phyloP scores from a whole-genome alignment of 2,797 vertebrate species.

The Serranus cabrilla region DNA sequence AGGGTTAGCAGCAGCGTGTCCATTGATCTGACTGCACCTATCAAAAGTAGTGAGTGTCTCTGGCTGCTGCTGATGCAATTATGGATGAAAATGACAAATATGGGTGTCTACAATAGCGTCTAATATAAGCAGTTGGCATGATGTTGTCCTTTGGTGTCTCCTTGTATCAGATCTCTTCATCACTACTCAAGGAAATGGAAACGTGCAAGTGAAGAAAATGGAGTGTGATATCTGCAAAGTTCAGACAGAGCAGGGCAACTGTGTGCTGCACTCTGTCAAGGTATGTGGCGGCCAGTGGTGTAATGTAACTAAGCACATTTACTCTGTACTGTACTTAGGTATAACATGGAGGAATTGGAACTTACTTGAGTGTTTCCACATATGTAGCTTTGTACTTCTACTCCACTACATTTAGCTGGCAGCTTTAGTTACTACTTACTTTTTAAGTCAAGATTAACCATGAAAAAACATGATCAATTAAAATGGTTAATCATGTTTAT shows the following conservation, averaged over 20 bases:
- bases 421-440: no score
- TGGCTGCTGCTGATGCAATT: background rate
- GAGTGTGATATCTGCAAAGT: slow-evolving; percentile 92
- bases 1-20: slow-evolving; percentile 71
- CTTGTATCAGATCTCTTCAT: slow-evolving; percentile 91
- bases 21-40: slow-evolving; percentile 87
- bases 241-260: slow-evolving; percentile 90
- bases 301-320: background rate
- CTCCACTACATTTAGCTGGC: no score
- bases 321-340: no score
- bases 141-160: background rate
- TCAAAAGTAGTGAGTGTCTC: slow-evolving; percentile 89
- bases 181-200: slow-evolving; percentile 86
- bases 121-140: background rate
- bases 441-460: no score
- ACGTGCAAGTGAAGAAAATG: slow-evolving; percentile 90
- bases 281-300: slow-evolving; percentile 81
- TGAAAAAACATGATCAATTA: no score
- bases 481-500: no score
- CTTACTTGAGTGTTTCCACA: no score
- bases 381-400: no score
- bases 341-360: no score
- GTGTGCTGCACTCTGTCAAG: slow-evolving; percentile 92
- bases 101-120: background rate
- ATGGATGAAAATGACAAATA: background rate